These are phyloP conservation scores for Epirrhoe alternata DNA, from an alignment of 2,888 invertebrate species.

Conservation along the genomic window DNA sequence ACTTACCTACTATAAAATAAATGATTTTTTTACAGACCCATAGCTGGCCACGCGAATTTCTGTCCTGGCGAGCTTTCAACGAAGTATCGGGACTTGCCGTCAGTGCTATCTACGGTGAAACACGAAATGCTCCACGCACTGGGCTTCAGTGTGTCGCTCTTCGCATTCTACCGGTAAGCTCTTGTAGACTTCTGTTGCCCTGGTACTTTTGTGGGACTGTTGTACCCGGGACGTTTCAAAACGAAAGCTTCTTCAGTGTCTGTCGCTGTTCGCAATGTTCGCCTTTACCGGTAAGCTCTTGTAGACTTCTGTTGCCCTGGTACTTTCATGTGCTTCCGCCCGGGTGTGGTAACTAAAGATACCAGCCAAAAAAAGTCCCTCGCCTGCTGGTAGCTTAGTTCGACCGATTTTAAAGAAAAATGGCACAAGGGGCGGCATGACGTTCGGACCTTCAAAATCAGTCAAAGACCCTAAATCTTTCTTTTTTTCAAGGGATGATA, in stretches of 20 bases:
- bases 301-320: no score
- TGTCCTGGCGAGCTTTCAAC: constrained; percentile 98
- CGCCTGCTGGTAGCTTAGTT: no score
- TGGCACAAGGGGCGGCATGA: no score
- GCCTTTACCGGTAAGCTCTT: no score
- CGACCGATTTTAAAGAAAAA: background rate
- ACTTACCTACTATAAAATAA: no score
- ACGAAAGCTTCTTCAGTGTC: no score
- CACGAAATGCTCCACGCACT: constrained; percentile 99
- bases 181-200: background rate
- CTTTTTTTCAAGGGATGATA: constrained; percentile 87
- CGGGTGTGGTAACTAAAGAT: no score
- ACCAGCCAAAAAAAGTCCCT: no score
- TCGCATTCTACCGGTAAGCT: constrained; percentile 92
- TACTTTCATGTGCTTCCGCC: no score
- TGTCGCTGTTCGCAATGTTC: no score
- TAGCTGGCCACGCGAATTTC: constrained; percentile 99
- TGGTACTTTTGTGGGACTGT: background rate
- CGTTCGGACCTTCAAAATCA: no score
- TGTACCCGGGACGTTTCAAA: no score
- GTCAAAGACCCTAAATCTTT: background rate
- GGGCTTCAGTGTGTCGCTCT: constrained; percentile 98
- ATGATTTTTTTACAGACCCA: constrained; percentile 88
- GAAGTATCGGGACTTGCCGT: constrained; percentile 95
- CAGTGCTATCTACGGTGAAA: constrained; percentile 97